Evolutionary conservation across 2,113 vertebrate species (phyloP).

Genomic region (Microcebus griseorufus): DNA sequence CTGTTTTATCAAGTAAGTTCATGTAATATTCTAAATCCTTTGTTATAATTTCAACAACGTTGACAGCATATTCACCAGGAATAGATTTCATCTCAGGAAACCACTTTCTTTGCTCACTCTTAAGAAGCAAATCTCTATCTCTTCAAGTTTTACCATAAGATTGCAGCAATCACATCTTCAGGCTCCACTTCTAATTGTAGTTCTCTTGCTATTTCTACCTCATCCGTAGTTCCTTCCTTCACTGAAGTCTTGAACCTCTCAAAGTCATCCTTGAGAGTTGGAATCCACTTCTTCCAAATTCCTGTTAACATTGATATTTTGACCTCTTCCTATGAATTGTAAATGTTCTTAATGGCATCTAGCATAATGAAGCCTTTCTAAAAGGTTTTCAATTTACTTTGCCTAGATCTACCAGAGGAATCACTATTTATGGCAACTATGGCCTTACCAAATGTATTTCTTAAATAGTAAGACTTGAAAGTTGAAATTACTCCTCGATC

Average conservation of each 20-base stretch:
- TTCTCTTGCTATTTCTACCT: neutral
- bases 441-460: neutral
- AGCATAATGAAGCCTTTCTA: neutral
- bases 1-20: neutral
- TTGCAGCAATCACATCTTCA: neutral
- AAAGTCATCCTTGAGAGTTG: neutral
- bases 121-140: neutral
- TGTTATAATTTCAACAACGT: neutral
- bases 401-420: neutral
- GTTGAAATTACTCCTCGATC: neutral
- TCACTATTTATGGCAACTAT: neutral
- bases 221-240: neutral
- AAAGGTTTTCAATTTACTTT: neutral
- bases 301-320: neutral
- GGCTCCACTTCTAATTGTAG: neutral
- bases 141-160: neutral
- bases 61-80: neutral
- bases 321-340: neutral
- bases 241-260: neutral
- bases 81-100: neutral
- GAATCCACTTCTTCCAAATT: neutral
- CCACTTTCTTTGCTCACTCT: neutral
- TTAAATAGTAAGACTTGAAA: neutral
- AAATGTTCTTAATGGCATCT: neutral
- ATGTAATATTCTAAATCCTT: neutral